Evolutionary conservation across 1,140 invertebrate species (phyloP).

Genomic region (Dendrolimus punctatus): DNA sequence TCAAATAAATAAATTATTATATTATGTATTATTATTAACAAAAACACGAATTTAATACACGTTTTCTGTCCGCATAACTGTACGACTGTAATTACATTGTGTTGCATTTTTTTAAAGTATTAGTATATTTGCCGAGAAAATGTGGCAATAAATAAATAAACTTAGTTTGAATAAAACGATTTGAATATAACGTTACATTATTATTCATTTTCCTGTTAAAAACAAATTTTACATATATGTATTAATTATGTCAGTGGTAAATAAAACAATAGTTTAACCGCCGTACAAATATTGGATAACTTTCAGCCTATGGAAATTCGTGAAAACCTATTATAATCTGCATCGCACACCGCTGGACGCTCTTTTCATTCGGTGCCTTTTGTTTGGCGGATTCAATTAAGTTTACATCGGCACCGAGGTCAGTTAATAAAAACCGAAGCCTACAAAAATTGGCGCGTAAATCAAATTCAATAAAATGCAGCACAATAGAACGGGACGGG

Average conservation of each 20-base stretch:
- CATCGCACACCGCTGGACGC: constrained; percentile 66
- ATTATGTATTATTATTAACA: too few relatives aligned
- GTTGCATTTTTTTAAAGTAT: too few relatives aligned
- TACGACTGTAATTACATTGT: too few relatives aligned
- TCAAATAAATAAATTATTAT: too few relatives aligned
- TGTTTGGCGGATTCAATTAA: constrained; percentile 69
- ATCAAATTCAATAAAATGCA: constrained; percentile 69
- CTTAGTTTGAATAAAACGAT: too few relatives aligned
- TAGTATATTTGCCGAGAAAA: too few relatives aligned
- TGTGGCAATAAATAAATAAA: too few relatives aligned
- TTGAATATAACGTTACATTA: too few relatives aligned
- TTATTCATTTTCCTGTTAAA: too few relatives aligned
- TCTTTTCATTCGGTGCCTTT: constrained; percentile 68
- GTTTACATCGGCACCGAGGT: constrained; percentile 69
- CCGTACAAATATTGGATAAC: constrained; percentile 59
- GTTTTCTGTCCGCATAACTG: too few relatives aligned
- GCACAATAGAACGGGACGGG: constrained; percentile 51
- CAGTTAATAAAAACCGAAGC: constrained; percentile 71
- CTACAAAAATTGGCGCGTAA: constrained; percentile 69
- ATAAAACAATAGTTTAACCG: constrained; percentile 55
- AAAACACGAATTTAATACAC: too few relatives aligned
- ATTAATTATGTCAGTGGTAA: background rate
- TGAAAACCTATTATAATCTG: constrained; percentile 70
- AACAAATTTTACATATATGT: too few relatives aligned
- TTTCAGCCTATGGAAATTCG: constrained; percentile 66